phyloP scores from a whole-genome alignment of 2,888 invertebrate genomes.

The Folsomia manolachei region DNA sequence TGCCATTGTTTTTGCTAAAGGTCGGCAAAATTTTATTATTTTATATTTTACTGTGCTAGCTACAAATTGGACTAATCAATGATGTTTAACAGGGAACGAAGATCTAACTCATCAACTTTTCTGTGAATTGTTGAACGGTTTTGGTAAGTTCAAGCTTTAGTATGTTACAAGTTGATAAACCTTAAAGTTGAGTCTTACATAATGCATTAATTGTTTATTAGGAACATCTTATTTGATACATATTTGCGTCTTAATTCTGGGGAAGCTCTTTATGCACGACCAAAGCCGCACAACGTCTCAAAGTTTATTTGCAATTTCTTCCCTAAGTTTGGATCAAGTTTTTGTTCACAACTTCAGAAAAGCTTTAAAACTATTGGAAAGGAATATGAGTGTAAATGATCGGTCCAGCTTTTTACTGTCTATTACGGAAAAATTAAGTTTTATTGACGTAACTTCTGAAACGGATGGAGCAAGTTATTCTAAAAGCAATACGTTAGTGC shows the following conservation, averaged over 20 bases:
- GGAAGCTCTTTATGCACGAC: constrained; percentile 46
- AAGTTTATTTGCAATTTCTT: constrained; percentile 47
- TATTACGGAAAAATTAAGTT: constrained; percentile 49
- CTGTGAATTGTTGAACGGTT: constrained; percentile 49
- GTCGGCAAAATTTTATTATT: constrained; percentile 17
- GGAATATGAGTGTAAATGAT: constrained; percentile 48
- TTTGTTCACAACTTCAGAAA: constrained; percentile 50
- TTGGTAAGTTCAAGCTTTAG: too few species aligned
- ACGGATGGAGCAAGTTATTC: constrained; percentile 23
- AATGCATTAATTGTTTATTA: too few species aligned
- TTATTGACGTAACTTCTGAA: constrained; percentile 43
- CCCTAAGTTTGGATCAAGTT: constrained; percentile 42
- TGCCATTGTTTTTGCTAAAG: constrained; percentile 50
- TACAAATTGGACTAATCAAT: too few species aligned
- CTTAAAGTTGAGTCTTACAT: too few species aligned
- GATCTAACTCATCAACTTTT: constrained; percentile 50
- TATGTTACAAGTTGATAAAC: too few species aligned
- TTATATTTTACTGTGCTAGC: too few species aligned
- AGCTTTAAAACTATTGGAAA: constrained; percentile 44
- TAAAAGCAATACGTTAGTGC: neutral
- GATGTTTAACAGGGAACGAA: constrained; percentile 51
- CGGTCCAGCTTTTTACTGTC: constrained; percentile 49
- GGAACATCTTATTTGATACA: constrained; percentile 48
- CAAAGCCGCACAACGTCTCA: constrained; percentile 49
- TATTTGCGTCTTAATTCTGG: constrained; percentile 46